Percentiles rank a stretch among this genome's conserved stretches.
phyloP scores from a whole-genome alignment of 2,113 vertebrate genomes.

The Aythya baeri region DNA sequence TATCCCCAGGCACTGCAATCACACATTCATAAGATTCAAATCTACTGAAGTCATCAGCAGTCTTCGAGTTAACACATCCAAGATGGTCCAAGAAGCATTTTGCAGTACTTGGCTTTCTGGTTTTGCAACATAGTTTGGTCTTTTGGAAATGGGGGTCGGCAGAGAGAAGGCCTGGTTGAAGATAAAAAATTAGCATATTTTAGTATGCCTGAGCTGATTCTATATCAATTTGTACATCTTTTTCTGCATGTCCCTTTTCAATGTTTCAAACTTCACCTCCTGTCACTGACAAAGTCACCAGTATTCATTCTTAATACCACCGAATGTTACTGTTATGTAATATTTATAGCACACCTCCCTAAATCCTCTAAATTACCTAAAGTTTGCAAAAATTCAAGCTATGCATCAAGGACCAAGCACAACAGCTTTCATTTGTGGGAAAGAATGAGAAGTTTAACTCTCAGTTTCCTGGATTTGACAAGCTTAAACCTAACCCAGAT shows the following conservation, averaged over 20 bases:
- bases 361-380: conserved; percentile 61
- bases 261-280: not conserved
- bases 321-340: conserved; percentile 34
- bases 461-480: conserved; percentile 45
- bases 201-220: not conserved
- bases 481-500: conserved; percentile 22
- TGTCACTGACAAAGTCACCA: not conserved
- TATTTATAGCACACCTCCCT: conserved; percentile 51
- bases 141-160: not conserved
- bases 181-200: conserved; percentile 25
- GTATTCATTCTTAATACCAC: not conserved
- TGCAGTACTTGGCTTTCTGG: conserved; percentile 54
- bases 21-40: conserved; percentile 49
- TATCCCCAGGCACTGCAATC: not conserved
- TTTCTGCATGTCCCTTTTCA: not conserved
- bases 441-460: conserved; percentile 60
- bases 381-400: conserved; percentile 65
- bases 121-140: conserved; percentile 49
- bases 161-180: not conserved
- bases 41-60: conserved; percentile 36
- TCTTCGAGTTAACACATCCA: not conserved
- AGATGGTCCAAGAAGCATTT: conserved; percentile 24
- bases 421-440: conserved; percentile 52
- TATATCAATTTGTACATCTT: not conserved
- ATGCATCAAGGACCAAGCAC: conserved; percentile 42